Evolutionary conservation across 2,113 vertebrate species (phyloP), one percentile per base, ranked within the genome.

Genomic region (Tupaia chinensis): DNA sequence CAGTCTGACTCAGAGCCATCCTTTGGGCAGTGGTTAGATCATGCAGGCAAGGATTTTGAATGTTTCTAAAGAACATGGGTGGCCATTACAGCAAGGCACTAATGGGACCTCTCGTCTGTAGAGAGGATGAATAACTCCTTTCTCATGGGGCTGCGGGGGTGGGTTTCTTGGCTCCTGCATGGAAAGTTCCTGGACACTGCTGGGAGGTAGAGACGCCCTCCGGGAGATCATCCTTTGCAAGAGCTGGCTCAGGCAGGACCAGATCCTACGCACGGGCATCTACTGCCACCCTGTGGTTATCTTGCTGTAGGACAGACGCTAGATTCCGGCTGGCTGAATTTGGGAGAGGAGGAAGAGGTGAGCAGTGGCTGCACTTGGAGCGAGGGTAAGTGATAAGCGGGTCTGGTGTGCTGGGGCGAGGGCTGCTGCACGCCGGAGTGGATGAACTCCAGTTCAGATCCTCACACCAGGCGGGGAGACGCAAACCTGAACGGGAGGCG

Each of bases 221-320:
- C 6, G 61, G 34, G 9, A 61, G 34, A 74, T 15, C 23, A 19
- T 19, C 17, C 16, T 73, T 92, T 17, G 32, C 34, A 17, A 15
- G 19, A 13, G 32, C 44, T 44, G 44, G 20, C 3, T 1, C n/a
- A 10, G 34, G n/a, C 15, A 0, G 10, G 12, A 10, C 22, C 20
- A 9, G 54, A 66, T 79, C 65, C 95, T 61, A 84, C 23, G 54
- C 0, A 0, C 73, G 65, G 80, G 22, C 7, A 0, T 70, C 72
- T 96, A 19, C 78, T 95, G 94, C 87, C 95, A n/a, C n/a, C 61
- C 1, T 14, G 96, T 91, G 97, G 94, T 7, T 23, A 44, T 3
- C 1, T 27, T 53, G 0, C n/a, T 27, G 13, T 82, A 97, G 61
- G 79, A 74, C 95, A 83, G 10, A 58, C 4, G n/a, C 1, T 22